Evolutionary conservation across 2,888 invertebrate species (phyloP), one percentile per base, ranked within the genome.

Genomic region (Calameuta pallipes): DNA sequence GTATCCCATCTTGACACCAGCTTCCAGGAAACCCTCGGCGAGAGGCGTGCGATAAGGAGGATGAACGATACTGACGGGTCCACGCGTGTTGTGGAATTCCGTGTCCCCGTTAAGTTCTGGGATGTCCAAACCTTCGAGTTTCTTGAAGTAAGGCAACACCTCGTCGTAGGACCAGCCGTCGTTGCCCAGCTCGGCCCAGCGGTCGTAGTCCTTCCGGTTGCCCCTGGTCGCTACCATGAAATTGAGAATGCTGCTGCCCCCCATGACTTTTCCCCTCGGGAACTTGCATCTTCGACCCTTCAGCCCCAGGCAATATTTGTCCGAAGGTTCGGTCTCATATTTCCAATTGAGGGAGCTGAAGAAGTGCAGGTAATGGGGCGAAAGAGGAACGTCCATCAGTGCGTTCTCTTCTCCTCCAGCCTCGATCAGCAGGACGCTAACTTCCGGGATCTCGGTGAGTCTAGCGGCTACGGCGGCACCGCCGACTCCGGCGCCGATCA

Each of bases 1-100:
- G 88, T 95, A 94, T 0, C 96, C 96, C 68, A 95, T 93, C 87
- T 95, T 92, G 86, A 93, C 92, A 3, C 94, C 95, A 1, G 95
- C 95, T 81, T 93, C 92, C 1, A 95, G 89, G 87, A 94, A 95
- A 0, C 94, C 93, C 11, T 92, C 90, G 0, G 92, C 92, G 34
- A 94, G 85, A 9, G 92, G 91, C 0, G 93, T 92, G 41, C 93
- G 90, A 90, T 92, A 93, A 0, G 93, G 92, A 1, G 94, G 92
- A 89, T 95, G 93, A 88, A 95, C 94, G 0, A 95, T 93, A 75
- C 92, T 94, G 73, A 95, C 87, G 11, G 93, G 93, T 0, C 96
- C 96, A 30, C 94, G 93, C 12, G 92, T 92, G 78, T 93, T 93
- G 91, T 95, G 94, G 83, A 93, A 94, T 4, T 89, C 89, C 30